phyloP scores from a whole-genome alignment of 2,888 invertebrate species.

The Tetragonisca angustula region DNA sequence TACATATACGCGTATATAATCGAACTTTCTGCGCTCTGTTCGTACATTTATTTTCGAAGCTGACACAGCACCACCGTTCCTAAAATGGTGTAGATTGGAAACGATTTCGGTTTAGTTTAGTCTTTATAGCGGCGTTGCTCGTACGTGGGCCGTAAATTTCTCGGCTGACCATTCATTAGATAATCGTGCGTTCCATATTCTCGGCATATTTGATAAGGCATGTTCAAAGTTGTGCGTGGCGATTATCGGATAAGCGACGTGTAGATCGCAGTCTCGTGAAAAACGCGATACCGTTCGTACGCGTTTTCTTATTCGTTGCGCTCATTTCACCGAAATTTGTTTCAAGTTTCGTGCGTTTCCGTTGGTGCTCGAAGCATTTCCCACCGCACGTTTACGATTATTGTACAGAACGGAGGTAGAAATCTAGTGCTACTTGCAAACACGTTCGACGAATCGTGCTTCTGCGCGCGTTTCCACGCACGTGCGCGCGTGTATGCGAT shows the following conservation, averaged over 20 bases:
- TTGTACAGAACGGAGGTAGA: neutral
- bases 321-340: neutral
- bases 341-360: neutral
- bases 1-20: too few relatives aligned
- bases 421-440: too few relatives aligned
- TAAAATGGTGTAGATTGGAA: neutral
- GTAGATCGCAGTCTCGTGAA: conserved; percentile 59
- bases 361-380: neutral
- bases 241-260: conserved; percentile 48
- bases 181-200: conserved; percentile 76
- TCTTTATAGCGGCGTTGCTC: conserved; percentile 6
- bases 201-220: conserved; percentile 75
- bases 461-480: too few relatives aligned
- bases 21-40: neutral
- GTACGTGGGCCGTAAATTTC: conserved; percentile 76
- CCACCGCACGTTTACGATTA: too few relatives aligned
- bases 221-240: conserved; percentile 29
- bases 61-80: conserved; percentile 15
- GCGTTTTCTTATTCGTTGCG: neutral
- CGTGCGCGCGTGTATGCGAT: neutral
- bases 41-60: conserved; percentile 10
- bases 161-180: conserved; percentile 76
- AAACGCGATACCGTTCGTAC: conserved; percentile 55
- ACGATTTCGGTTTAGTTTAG: conserved; percentile 13
- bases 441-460: neutral